These are phyloP conservation scores for Xenopus laevis DNA, from an alignment of 2,113 vertebrate species.

Conservation along the genomic window DNA sequence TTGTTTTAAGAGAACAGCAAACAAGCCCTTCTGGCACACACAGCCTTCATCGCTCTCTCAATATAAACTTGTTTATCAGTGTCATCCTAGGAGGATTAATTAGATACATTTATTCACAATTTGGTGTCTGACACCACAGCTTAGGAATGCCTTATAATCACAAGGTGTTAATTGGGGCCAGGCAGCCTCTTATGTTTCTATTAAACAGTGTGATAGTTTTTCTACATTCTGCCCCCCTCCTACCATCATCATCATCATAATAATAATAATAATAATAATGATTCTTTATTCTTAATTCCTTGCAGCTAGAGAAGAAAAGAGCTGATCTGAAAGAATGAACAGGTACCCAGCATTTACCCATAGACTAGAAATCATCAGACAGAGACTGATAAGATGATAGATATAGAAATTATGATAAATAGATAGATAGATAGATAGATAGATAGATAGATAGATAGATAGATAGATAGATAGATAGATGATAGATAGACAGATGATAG, in stretches of 20 bases:
- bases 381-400: no score
- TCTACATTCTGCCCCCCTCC: slow-evolving; percentile 56
- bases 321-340: no score
- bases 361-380: no score
- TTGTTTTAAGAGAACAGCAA: slow-evolving; percentile 57
- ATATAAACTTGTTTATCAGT: slow-evolving; percentile 74
- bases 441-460: no score
- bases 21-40: slow-evolving; percentile 54
- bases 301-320: no score
- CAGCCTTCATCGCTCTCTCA: slow-evolving; percentile 71
- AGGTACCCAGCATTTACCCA: no score
- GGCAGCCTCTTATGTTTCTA: slow-evolving; percentile 87
- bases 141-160: slow-evolving; percentile 88
- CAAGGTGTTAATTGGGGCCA: slow-evolving; percentile 98
- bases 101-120: slow-evolving; percentile 75
- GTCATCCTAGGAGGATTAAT: slow-evolving; percentile 83
- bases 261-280: slow-evolving; percentile 3
- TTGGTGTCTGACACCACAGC: slow-evolving; percentile 75
- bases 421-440: no score
- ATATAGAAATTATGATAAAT: no score
- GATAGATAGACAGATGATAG: no score
- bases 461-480: no score
- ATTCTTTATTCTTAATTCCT: no score
- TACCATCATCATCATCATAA: slow-evolving; percentile 1
- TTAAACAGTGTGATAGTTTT: slow-evolving; percentile 83